Percentiles rank a stretch among this genome's conserved stretches.
These are phyloP conservation scores for Epinephelus moara DNA, from an alignment of 2,113 vertebrate species.

Conservation along the genomic window DNA sequence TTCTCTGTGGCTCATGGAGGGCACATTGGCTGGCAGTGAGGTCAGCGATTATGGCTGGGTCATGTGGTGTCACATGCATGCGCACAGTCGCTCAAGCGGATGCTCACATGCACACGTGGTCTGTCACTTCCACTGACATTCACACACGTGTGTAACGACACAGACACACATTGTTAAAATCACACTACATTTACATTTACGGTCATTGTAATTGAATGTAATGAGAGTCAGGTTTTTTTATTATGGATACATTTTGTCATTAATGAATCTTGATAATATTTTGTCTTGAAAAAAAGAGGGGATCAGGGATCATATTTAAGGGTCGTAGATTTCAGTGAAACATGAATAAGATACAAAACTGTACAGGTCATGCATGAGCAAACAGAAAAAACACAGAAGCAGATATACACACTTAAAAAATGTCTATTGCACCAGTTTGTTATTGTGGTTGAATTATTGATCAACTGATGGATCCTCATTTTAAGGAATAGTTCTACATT, in stretches of 20 bases:
- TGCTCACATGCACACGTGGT: conserved; percentile 22
- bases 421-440: background rate
- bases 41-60: conserved; percentile 57
- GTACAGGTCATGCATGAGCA: too few relatives aligned
- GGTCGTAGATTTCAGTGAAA: background rate
- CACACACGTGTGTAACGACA: background rate
- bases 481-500: background rate
- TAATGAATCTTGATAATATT: background rate
- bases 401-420: background rate
- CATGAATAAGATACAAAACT: background rate
- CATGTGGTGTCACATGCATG: conserved; percentile 23
- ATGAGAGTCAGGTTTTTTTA: background rate
- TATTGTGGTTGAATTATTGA: background rate
- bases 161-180: background rate
- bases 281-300: background rate
- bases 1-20: conserved; percentile 47
- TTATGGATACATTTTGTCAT: background rate
- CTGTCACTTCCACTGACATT: conserved; percentile 31
- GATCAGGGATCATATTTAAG: background rate
- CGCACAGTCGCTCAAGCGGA: conserved; percentile 13
- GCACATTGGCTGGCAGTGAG: conserved; percentile 42
- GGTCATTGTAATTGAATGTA: too few relatives aligned
- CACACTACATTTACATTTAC: background rate
- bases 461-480: background rate
- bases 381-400: background rate